Evolutionary conservation across 2,797 vertebrate genomes (phyloP).

Genomic region (Dipus sagitta): DNA sequence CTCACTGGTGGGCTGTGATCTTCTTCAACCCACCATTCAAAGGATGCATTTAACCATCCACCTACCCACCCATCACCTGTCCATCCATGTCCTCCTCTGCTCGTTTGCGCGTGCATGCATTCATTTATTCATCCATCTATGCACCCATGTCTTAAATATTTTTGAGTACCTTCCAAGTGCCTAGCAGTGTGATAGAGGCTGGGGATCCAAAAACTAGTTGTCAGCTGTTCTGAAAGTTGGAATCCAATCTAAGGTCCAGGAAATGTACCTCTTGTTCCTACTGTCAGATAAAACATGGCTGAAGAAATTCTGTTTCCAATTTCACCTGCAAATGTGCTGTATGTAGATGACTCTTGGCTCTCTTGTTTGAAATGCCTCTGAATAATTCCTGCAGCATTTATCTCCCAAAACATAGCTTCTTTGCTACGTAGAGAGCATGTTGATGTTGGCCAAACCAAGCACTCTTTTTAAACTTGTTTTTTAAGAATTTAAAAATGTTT

Average conservation of each 20-base stretch:
- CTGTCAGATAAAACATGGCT: background rate
- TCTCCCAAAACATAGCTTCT: background rate
- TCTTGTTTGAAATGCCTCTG: constrained; percentile 28
- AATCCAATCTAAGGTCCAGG: background rate
- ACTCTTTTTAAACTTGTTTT: background rate
- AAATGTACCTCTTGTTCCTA: background rate
- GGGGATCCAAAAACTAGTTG: background rate
- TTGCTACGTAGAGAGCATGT: constrained; percentile 26
- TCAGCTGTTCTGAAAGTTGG: background rate
- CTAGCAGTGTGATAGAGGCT: background rate
- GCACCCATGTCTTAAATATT: background rate
- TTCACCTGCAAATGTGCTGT: background rate
- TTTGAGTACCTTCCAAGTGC: background rate
- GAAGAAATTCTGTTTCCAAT: constrained; percentile 4
- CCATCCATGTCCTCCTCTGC: too few species aligned
- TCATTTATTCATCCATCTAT: background rate
- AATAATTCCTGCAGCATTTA: background rate
- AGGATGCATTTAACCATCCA: background rate
- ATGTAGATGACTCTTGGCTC: constrained; percentile 10
- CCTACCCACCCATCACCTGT: background rate
- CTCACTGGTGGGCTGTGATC: background rate
- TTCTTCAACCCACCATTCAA: background rate
- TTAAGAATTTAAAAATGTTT: too few species aligned
- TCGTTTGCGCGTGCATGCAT: background rate
- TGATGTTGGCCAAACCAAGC: background rate